phyloP scores from a whole-genome alignment of 2,888 invertebrate genomes.

The Ormyrus rosae region DNA sequence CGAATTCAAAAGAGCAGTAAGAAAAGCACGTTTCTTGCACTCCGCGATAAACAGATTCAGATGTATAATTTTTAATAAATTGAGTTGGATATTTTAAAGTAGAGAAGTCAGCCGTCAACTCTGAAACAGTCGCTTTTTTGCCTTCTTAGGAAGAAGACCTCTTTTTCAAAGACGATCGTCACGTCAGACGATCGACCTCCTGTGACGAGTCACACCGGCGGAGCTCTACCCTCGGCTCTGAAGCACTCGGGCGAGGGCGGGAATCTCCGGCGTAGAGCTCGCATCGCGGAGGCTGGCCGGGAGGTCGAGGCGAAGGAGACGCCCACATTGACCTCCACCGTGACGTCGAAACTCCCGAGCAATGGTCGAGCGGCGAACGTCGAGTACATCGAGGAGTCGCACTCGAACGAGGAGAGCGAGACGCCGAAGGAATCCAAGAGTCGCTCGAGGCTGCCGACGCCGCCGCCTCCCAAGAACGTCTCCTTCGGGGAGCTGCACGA shows the following conservation, averaged over 20 bases:
- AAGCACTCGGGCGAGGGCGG: constrained; percentile 61
- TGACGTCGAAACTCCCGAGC: constrained; percentile 28
- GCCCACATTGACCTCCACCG: background rate
- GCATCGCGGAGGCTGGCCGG: constrained; percentile 47
- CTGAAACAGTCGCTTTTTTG: constrained; percentile 63
- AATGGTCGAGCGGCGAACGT: constrained; percentile 62
- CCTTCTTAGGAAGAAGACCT: constrained; percentile 70
- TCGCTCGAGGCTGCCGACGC: constrained; percentile 71
- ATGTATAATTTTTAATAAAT: background rate
- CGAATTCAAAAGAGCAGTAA: too few species aligned
- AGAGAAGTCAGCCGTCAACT: constrained; percentile 58
- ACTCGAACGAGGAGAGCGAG: constrained; percentile 67
- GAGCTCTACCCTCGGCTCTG: constrained; percentile 59
- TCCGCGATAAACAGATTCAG: background rate
- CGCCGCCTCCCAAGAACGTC: constrained; percentile 72
- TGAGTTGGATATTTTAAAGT: background rate
- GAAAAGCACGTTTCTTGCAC: too few species aligned
- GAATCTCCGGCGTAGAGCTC: constrained; percentile 58
- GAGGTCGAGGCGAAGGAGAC: constrained; percentile 51
- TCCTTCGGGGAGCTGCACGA: constrained; percentile 73
- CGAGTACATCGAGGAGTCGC: constrained; percentile 69
- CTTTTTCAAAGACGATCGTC: constrained; percentile 67
- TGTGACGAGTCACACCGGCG: constrained; percentile 54
- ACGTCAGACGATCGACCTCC: constrained; percentile 67
- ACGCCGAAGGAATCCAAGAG: constrained; percentile 63